These are phyloP conservation scores for Acleris sparsana DNA, from an alignment of 2,888 invertebrate species.

Conservation along the genomic window DNA sequence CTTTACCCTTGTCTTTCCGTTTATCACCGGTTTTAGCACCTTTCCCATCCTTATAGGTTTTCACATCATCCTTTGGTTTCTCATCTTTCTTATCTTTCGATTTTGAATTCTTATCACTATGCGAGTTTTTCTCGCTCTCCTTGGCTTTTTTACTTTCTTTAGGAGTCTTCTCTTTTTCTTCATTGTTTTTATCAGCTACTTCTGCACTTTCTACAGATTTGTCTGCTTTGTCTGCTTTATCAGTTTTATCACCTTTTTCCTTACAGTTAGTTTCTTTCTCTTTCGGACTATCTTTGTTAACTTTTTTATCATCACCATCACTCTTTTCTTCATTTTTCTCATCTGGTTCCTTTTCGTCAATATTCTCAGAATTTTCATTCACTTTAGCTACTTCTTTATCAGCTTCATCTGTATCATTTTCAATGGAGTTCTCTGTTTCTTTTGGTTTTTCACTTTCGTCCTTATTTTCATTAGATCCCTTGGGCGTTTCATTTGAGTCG, in stretches of 20 bases:
- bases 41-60: conserved; percentile 32
- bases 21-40: conserved; percentile 33
- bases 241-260: too few species aligned
- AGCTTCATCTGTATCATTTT: conserved; percentile 34
- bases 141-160: conserved; percentile 33
- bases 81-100: conserved; percentile 33
- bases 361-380: conserved; percentile 35
- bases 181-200: conserved; percentile 29
- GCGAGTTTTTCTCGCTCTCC: conserved; percentile 2
- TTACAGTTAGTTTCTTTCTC: conserved; percentile 37
- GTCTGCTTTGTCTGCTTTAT: too few species aligned
- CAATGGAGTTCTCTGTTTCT: conserved; percentile 33
- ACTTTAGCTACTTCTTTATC: conserved; percentile 41
- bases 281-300: conserved; percentile 33
- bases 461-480: conserved; percentile 34
- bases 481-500: conserved; percentile 37
- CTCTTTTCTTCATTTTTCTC: conserved; percentile 31
- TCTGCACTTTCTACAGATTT: conserved; percentile 43
- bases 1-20: conserved; percentile 38
- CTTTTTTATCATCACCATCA: conserved; percentile 37
- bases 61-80: conserved; percentile 32
- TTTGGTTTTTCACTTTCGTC: conserved; percentile 37
- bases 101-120: conserved; percentile 20
- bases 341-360: conserved; percentile 24
- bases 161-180: conserved; percentile 29